Evolutionary conservation across 2,797 vertebrate species (phyloP), one percentile per base, ranked within the genome.

Genomic region (Halcyon smyrnensis): DNA sequence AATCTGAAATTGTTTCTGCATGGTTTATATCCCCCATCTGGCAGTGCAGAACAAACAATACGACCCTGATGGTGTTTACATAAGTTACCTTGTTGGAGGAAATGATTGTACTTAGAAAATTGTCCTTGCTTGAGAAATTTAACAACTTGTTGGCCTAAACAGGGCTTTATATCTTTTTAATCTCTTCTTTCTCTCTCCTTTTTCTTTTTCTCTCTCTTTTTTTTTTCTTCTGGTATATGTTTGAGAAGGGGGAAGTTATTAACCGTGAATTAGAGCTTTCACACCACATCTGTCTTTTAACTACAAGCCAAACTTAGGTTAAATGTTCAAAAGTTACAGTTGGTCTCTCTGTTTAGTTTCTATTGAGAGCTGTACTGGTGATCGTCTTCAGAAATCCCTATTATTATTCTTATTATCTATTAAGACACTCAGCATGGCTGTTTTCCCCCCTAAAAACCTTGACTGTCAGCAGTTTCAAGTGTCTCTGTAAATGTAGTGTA

Each of bases 1-100:
- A 97, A 96, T 95, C 93, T 96, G 94, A 95, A 95, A 97, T 96
- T 90, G 91, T 96, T 97, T 95, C 95, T 97, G 93, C 84, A 93
- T 96, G 95, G 95, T 90, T 97, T 96, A 95, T 96, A 93, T 93
- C 94, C 84, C 93, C 93, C 92, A 94, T 96, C 94, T 94, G 91
- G 95, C 94, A 96, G 85, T 8, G 0, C 77, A 96, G 93, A 97
- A 95, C 93, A 96, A 97, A 97, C 90, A 96, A 81, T 93, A 87
- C 24, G 30, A 92, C 83, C 84, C 88, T 96, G 84, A 84, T 91
- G 86, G 86, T 87, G 90, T 95, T 96, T 95, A 94, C 83, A 93
- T 27, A 93, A 96, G 84, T 96, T 94, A 96, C 95, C 95, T 97
- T 96, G 90, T 84, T 79, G 89, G 87, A 93, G 91, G 92, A 97